Base-by-base conservation (phyloP, 2,113 vertebrate genomes). In the Toxotes chatareus region DNA sequence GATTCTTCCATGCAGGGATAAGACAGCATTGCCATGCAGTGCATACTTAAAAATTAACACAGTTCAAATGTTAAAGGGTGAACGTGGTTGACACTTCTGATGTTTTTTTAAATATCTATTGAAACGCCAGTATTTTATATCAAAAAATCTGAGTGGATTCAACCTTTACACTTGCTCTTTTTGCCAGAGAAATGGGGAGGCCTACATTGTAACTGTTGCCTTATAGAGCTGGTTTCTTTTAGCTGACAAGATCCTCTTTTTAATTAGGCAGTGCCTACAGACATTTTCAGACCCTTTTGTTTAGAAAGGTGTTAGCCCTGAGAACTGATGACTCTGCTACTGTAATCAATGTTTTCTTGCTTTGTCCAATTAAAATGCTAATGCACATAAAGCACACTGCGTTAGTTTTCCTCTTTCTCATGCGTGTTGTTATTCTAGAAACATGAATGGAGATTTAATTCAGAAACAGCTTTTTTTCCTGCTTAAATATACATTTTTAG, bases 311-410 rank as follows among this genome's bases (percentile, higher is more conserved):
- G 92, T 93, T 92, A 77, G 84, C 91, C 92, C 90, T 89, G 85
- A 87, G 79, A 92, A 93, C 87, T 84, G 90, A 91, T 90, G 91
- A 94, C 91, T 93, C 93, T 94, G 92, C 94, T 94, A 93, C 92
- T 94, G 91, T 94, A 93, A 93, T 91, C 91, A 89, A 92, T 92
- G 87, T 94, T 92, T 94, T 93, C 90, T 93, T 95, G 93, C 93
- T 93, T 95, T 95, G 93, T 94, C 90, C 89, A 91, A 94, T 94
- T 94, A 94, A 94, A 94, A 93, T 93, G 91, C 92, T 93, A 80
- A 92, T 93, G 92, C 92, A 92, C 88, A 94, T 83, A 92, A 91
- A 88, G 61, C 68, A 73, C 67, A 21, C 32, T 34, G 10, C 66
- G 42, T 87, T 47, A 38, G 38, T 23, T 61, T 82, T 65, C 17